Conservation (phyloP, 53 echinoderm and acorn worm genomes). For the Zoroaster sp. region DNA sequence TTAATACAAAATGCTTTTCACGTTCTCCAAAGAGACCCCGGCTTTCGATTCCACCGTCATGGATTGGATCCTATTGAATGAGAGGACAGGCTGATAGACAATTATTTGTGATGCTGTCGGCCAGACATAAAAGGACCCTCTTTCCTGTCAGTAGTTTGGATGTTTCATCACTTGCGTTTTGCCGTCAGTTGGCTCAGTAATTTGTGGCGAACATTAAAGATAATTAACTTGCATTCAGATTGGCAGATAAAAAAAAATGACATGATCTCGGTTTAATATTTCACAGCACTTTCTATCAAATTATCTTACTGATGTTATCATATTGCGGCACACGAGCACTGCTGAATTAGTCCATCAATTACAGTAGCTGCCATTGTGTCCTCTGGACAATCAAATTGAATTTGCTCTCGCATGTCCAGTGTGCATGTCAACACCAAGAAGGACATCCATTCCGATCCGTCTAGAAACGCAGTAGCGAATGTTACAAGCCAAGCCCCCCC, state of each 20-base stretch:
- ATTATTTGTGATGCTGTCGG: background rate
- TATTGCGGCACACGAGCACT: background rate
- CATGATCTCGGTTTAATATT: background rate
- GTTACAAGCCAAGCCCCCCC: too few relatives aligned
- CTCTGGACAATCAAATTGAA: background rate
- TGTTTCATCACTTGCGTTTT: background rate
- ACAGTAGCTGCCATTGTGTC: constrained; percentile 7
- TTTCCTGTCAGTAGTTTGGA: background rate
- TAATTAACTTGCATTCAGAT: too few relatives aligned
- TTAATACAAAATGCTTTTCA: background rate
- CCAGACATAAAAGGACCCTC: background rate
- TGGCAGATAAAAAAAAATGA: too few relatives aligned
- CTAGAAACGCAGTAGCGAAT: background rate
- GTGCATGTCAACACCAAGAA: too few relatives aligned
- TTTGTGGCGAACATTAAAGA: too few relatives aligned
- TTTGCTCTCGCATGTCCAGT: background rate
- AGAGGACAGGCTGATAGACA: background rate
- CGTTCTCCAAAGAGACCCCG: background rate
- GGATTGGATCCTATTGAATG: constrained; percentile 1
- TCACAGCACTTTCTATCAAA: too few relatives aligned
- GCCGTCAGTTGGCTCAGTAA: too few relatives aligned
- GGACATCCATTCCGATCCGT: background rate
- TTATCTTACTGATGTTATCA: background rate
- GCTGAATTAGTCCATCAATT: background rate
- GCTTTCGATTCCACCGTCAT: background rate